These are phyloP conservation scores for Athripsodes cinereus DNA, from an alignment of 2,888 invertebrate species.

Conservation along the genomic window DNA sequence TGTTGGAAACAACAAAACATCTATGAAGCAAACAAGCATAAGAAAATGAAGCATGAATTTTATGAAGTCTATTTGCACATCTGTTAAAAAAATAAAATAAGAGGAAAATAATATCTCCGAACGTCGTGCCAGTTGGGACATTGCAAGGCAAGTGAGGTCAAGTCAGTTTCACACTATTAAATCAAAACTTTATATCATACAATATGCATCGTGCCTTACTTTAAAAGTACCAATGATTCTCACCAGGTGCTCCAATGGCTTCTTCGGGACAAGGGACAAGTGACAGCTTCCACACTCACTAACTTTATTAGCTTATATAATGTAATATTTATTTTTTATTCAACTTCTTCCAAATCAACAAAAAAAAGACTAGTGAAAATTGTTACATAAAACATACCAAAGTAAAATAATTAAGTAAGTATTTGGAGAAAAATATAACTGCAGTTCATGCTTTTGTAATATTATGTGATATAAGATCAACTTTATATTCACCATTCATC, in stretches of 20 bases:
- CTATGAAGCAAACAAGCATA: slow-evolving; percentile 5
- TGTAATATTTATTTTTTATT: too few relatives aligned
- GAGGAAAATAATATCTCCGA: slow-evolving; percentile 19
- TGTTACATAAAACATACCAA: too few relatives aligned
- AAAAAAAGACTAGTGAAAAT: too few relatives aligned
- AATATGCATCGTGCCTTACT: slow-evolving; percentile 27
- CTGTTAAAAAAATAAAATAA: slow-evolving; percentile 18
- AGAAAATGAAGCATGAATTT: slow-evolving; percentile 1
- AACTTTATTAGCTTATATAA: too few relatives aligned
- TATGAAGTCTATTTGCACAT: slow-evolving; percentile 21
- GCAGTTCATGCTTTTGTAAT: too few relatives aligned
- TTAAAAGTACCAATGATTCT: slow-evolving; percentile 22
- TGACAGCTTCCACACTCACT: slow-evolving; percentile 12
- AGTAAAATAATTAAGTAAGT: too few relatives aligned
- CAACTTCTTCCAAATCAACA: too few relatives aligned
- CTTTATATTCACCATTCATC: too few relatives aligned
- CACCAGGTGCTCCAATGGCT: slow-evolving; percentile 21
- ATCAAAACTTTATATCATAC: slow-evolving; percentile 20
- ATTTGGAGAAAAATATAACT: too few relatives aligned
- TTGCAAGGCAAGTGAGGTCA: slow-evolving; percentile 25
- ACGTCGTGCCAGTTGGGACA: slow-evolving; percentile 27
- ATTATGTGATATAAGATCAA: too few relatives aligned
- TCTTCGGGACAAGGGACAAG: slow-evolving; percentile 21
- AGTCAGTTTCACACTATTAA: slow-evolving; percentile 5
- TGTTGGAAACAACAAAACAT: background rate